Percentiles rank a stretch among this genome's conserved stretches.
Evolutionary conservation across 2,888 invertebrate genomes (phyloP).

Genomic region (Zhuqinia jingwanae): DNA sequence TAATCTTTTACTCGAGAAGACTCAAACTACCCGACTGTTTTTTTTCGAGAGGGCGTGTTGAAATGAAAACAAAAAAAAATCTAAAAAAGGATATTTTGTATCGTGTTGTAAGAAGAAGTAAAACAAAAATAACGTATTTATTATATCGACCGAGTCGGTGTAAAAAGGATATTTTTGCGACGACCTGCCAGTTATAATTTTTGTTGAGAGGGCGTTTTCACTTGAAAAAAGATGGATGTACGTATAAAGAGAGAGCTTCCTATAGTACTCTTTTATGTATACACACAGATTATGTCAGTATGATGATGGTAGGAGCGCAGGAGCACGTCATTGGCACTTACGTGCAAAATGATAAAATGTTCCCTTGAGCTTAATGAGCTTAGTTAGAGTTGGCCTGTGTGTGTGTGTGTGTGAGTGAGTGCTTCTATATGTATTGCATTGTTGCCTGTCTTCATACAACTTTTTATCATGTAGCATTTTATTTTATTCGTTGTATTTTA

Average conservation of each 20-base stretch:
- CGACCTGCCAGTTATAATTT: slow-evolving; percentile 34
- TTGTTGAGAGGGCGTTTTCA: slow-evolving; percentile 58
- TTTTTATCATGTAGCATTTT: slow-evolving; percentile 37
- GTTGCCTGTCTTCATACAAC: slow-evolving; percentile 23
- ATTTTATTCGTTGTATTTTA: slow-evolving; percentile 41
- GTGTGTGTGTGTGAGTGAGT: not conserved
- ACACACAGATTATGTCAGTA: slow-evolving; percentile 7
- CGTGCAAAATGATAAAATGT: slow-evolving; percentile 58
- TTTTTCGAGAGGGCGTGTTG: slow-evolving; percentile 10
- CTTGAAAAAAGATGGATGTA: slow-evolving; percentile 11
- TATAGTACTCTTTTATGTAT: slow-evolving; percentile 3
- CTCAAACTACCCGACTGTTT: slow-evolving; percentile 33
- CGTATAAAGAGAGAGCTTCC: slow-evolving; percentile 19
- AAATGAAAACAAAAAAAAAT: not conserved
- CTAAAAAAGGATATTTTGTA: slow-evolving; percentile 45
- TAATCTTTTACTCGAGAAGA: slow-evolving; percentile 13
- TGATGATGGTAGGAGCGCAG: slow-evolving; percentile 2
- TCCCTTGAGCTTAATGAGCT: slow-evolving; percentile 69
- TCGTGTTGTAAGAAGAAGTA: not conserved
- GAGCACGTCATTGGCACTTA: slow-evolving; percentile 49
- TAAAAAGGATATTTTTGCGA: not conserved
- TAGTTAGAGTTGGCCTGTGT: slow-evolving; percentile 26
- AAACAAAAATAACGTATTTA: too few species aligned
- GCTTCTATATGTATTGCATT: not conserved
- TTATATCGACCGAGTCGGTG: slow-evolving; percentile 16